Percentiles rank a stretch among this genome's conserved stretches.
Conservation (phyloP, 2,113 vertebrate species). For the Oreochromis tanganicae region DNA sequence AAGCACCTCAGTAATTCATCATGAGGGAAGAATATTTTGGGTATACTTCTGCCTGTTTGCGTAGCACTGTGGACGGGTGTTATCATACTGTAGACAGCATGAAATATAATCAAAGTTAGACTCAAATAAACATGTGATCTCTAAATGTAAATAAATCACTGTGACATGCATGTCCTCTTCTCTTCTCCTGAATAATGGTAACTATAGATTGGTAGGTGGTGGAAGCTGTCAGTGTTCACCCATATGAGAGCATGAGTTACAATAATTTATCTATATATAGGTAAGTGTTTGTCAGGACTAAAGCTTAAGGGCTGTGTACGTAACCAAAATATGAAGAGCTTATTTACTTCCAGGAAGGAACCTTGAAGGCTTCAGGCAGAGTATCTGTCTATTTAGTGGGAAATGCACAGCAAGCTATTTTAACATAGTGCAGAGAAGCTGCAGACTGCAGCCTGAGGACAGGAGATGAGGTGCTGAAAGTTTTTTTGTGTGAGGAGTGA, state of each 20-base stretch:
- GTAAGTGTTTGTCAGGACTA: background rate
- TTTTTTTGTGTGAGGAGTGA: background rate
- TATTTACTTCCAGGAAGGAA: conserved; percentile 1
- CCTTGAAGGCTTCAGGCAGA: background rate
- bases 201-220: background rate
- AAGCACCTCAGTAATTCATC: background rate
- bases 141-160: background rate
- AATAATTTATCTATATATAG: background rate
- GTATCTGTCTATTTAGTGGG: background rate
- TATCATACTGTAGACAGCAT: background rate
- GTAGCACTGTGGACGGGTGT: background rate
- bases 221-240: background rate
- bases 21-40: background rate
- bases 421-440: background rate
- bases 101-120: background rate
- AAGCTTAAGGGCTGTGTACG: background rate
- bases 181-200: background rate
- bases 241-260: background rate
- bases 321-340: background rate
- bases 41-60: background rate
- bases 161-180: background rate
- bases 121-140: background rate
- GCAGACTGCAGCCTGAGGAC: background rate
- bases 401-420: conserved; percentile 19
- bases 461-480: background rate